phyloP scores from a whole-genome alignment of 2,888 invertebrate genomes.

The Lepidocyrtinus sp. region DNA sequence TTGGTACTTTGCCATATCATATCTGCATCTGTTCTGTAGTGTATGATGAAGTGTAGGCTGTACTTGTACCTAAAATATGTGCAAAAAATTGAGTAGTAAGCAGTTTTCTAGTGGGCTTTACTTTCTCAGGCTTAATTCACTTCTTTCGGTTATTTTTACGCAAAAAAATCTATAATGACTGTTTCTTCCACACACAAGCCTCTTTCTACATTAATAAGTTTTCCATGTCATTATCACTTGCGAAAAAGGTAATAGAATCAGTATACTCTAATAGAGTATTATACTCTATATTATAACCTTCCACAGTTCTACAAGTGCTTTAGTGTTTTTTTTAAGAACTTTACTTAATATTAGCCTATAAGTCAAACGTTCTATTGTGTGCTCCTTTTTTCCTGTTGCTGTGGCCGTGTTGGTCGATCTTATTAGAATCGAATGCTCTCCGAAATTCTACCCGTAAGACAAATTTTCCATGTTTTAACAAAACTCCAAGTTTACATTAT shows the following conservation, averaged over 20 bases:
- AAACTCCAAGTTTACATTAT: no score
- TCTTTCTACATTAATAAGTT: conserved; percentile 1
- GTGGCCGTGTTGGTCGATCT: conserved; percentile 22
- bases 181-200: background rate
- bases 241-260: conserved; percentile 56
- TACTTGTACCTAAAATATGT: no score
- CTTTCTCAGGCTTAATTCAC: conserved; percentile 3
- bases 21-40: no score
- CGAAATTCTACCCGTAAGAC: no score
- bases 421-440: no score
- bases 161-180: conserved; percentile 4
- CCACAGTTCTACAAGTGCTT: no score
- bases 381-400: conserved; percentile 23
- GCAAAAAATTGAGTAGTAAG: background rate
- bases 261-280: conserved; percentile 45
- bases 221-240: conserved; percentile 36
- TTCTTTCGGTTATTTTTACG: background rate
- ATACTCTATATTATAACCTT: background rate
- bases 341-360: no score
- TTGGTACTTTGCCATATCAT: conserved; percentile 6
- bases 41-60: no score
- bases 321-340: no score
- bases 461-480: no score
- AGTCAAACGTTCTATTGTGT: conserved; percentile 18
- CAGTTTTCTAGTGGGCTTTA: background rate